Conservation (phyloP, 2,113 vertebrate species). For the Calidris pugnax region DNA sequence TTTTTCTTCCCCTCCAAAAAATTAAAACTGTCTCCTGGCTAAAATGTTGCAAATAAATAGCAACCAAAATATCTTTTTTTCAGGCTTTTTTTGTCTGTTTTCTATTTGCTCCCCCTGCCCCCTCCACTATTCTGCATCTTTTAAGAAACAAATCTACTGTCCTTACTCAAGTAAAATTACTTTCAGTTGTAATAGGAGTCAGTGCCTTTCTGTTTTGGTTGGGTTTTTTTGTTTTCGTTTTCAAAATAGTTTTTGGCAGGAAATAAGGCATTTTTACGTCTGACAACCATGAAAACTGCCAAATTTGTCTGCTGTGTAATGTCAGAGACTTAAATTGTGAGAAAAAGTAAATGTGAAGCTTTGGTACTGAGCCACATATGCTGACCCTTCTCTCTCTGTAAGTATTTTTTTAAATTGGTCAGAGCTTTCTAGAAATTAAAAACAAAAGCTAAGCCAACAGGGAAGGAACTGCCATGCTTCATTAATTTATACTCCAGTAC, state of each 20-base stretch:
- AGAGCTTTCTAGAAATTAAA: conserved; percentile 46
- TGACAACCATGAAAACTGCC: conserved; percentile 11
- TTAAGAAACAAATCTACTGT: neutral
- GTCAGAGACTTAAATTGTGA: conserved; percentile 21
- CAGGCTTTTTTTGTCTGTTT: neutral
- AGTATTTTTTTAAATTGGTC: neutral
- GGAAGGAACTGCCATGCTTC: neutral
- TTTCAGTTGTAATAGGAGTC: neutral
- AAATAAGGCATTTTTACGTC: neutral
- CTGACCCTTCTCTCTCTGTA: conserved; percentile 11
- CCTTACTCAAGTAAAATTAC: neutral
- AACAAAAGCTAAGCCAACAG: conserved; percentile 3
- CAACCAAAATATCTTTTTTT: neutral
- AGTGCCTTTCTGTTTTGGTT: neutral
- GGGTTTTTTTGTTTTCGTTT: conserved; percentile 3
- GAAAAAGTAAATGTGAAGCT: conserved; percentile 22
- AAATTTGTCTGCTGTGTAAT: conserved; percentile 23
- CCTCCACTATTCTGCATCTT: neutral
- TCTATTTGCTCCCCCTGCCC: fast-evolving
- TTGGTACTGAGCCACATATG: neutral
- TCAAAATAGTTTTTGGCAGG: conserved; percentile 41
- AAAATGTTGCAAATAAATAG: neutral
- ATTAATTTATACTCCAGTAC: neutral
- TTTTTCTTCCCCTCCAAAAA: neutral
- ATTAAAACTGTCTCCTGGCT: neutral